Evolutionary conservation across 64 coral and sea anemone genomes (phyloP).

Genomic region (Montipora sp.): DNA sequence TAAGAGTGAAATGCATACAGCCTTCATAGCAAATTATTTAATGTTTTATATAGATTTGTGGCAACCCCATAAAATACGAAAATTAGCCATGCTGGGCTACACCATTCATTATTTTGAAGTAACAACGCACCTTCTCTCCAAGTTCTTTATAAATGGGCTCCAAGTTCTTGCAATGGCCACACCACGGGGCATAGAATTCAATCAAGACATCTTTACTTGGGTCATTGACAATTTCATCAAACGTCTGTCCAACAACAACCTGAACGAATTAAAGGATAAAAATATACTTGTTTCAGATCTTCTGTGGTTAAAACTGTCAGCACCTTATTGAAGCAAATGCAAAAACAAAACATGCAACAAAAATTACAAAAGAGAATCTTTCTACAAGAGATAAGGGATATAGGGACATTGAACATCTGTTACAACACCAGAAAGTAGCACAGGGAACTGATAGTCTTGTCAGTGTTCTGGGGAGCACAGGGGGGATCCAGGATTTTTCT

Average conservation of each 20-base stretch:
- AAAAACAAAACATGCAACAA: too few relatives aligned
- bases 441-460: too few relatives aligned
- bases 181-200: slow-evolving; percentile 99
- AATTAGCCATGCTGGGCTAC: not conserved
- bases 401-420: too few relatives aligned
- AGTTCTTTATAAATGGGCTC: slow-evolving; percentile 96
- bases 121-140: slow-evolving; percentile 72
- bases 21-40: too few relatives aligned
- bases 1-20: too few relatives aligned
- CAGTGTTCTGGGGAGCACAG: too few relatives aligned
- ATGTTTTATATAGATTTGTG: too few relatives aligned
- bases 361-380: too few relatives aligned
- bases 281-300: not conserved
- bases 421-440: too few relatives aligned
- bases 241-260: slow-evolving; percentile 94
- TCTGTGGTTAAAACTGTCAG: not conserved
- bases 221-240: slow-evolving; percentile 91
- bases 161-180: slow-evolving; percentile 93
- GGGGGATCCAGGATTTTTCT: too few relatives aligned
- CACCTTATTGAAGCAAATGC: not conserved
- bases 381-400: too few relatives aligned
- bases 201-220: slow-evolving; percentile 92
- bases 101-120: not conserved
- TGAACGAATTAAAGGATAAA: not conserved
- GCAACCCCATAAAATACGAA: too few relatives aligned